Evolutionary conservation across 1,140 invertebrate genomes (phyloP).

Genomic region (Lasioglossum baleicum): DNA sequence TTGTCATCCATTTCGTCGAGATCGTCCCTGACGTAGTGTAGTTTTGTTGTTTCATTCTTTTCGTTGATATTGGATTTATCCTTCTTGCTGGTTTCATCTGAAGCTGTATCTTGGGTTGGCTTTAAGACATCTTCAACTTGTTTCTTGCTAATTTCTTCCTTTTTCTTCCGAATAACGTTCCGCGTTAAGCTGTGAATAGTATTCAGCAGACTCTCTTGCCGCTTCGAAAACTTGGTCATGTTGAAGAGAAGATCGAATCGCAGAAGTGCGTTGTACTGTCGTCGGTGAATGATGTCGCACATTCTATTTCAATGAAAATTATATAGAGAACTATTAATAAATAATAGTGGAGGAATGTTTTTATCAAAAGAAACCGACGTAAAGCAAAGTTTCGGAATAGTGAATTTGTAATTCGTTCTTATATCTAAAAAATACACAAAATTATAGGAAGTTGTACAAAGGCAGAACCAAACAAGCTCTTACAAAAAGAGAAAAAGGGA

Average conservation of each 20-base stretch:
- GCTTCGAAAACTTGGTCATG: constrained; percentile 81
- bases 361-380: no score
- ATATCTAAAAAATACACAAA: no score
- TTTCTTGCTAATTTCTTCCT: background rate
- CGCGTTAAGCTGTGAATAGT: constrained; percentile 84
- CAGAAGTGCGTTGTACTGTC: constrained; percentile 83
- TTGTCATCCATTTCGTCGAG: constrained; percentile 87
- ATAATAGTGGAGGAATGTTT: no score
- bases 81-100: constrained; percentile 19
- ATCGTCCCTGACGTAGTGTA: constrained; percentile 83
- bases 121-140: background rate
- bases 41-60: constrained; percentile 44
- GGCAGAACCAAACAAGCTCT: no score
- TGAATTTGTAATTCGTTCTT: no score
- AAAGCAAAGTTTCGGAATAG: no score
- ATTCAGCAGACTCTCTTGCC: constrained; percentile 82
- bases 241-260: constrained; percentile 83
- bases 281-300: constrained; percentile 86
- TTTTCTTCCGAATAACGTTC: constrained; percentile 83
- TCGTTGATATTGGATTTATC: background rate
- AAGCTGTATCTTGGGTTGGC: background rate
- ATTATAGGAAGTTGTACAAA: no score
- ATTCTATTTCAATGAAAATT: constrained; percentile 77
- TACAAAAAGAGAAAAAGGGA: no score
- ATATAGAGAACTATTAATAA: no score